Conservation (phyloP, 2,888 invertebrate genomes). For the Lepidonotus clava region DNA sequence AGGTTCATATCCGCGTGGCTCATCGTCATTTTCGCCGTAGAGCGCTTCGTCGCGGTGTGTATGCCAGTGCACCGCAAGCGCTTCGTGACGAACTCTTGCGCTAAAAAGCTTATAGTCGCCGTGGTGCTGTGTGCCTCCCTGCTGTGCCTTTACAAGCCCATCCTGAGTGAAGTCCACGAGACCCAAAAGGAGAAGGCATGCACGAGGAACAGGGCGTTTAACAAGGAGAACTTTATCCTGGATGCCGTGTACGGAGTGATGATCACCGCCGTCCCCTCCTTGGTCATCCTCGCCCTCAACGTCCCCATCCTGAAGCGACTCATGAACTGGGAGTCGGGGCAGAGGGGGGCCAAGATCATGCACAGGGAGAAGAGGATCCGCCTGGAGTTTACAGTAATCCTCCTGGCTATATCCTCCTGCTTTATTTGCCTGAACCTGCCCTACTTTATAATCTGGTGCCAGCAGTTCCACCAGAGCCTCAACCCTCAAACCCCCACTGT, state of each 20-base stretch:
- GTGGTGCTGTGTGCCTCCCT: conserved; percentile 67
- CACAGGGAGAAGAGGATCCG: conserved; percentile 58
- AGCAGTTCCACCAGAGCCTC: conserved; percentile 61
- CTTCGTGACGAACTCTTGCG: conserved; percentile 71
- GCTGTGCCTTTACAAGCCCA: conserved; percentile 72
- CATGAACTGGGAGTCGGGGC: conserved; percentile 59
- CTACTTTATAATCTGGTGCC: conserved; percentile 74
- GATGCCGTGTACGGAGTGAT: conserved; percentile 73
- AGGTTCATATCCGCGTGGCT: conserved; percentile 77
- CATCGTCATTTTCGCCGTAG: conserved; percentile 76
- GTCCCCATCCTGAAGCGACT: conserved; percentile 73
- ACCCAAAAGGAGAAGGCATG: conserved; percentile 64
- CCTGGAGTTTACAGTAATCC: conserved; percentile 75
- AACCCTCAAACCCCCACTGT: conserved; percentile 25
- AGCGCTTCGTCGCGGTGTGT: conserved; percentile 76
- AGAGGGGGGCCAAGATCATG: conserved; percentile 50
- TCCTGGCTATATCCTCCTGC: conserved; percentile 75
- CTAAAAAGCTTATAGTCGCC: conserved; percentile 69
- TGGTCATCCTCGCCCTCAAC: conserved; percentile 68
- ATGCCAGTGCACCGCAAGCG: conserved; percentile 72
- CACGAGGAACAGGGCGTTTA: conserved; percentile 68
- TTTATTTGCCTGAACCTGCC: conserved; percentile 77
- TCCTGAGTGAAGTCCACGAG: conserved; percentile 66
- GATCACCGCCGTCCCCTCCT: conserved; percentile 61
- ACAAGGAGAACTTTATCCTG: conserved; percentile 70